These are phyloP conservation scores for Diorhabda carinulata DNA, from an alignment of 1,140 invertebrate species.

Conservation along the genomic window DNA sequence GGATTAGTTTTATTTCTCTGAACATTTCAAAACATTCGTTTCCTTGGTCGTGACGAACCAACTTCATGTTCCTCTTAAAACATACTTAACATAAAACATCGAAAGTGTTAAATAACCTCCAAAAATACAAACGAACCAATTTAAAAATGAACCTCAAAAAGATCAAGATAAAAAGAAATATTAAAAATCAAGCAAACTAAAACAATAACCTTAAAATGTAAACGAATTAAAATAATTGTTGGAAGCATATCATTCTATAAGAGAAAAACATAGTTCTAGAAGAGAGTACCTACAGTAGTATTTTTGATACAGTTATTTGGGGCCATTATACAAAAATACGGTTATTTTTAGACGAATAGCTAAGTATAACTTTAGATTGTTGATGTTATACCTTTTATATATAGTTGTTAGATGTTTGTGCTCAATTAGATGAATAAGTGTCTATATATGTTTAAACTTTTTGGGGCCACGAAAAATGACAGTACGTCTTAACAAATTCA, in stretches of 20 bases:
- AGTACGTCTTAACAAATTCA: not conserved
- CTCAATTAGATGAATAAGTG: conserved; percentile 39
- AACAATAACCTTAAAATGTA: conserved; percentile 19
- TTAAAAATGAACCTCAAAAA: conserved; percentile 21
- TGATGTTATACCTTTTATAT: conserved; percentile 32
- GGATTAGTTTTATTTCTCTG: not conserved
- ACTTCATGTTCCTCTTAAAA: conserved; percentile 25
- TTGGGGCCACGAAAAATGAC: conserved; percentile 29
- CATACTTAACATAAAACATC: conserved; percentile 22
- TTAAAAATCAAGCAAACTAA: conserved; percentile 11
- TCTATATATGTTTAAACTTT: conserved; percentile 29
- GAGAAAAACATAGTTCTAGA: conserved; percentile 16
- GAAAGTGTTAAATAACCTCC: conserved; percentile 14
- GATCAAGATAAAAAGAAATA: conserved; percentile 18
- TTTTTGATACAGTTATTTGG: conserved; percentile 42
- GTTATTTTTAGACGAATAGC: conserved; percentile 26
- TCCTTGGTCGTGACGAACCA: conserved; percentile 8
- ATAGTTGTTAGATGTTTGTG: conserved; percentile 34
- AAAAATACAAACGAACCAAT: conserved; percentile 11
- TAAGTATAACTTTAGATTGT: conserved; percentile 32
- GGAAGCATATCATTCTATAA: not conserved
- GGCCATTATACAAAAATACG: conserved; percentile 29
- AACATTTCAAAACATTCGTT: conserved; percentile 9
- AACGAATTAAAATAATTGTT: conserved; percentile 16
- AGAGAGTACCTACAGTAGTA: conserved; percentile 34